phyloP scores from a whole-genome alignment of 2,888 invertebrate genomes.

The Hypselothyrea guttata region DNA sequence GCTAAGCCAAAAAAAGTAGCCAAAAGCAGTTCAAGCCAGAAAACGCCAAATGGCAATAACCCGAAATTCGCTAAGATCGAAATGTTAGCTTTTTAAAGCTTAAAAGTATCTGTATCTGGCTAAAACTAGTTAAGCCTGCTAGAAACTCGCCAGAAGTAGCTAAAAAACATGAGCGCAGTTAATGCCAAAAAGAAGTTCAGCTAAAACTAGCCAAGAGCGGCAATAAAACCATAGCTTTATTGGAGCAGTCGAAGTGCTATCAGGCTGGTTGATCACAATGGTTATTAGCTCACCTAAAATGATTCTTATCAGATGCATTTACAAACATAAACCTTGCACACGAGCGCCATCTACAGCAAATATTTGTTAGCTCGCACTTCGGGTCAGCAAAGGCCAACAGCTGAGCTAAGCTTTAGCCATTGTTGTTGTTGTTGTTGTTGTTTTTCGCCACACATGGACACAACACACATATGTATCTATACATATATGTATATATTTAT shows the following conservation, averaged over 20 bases:
- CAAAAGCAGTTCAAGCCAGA: too few species aligned
- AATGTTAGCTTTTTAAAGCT: too few species aligned
- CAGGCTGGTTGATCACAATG: conserved; percentile 19
- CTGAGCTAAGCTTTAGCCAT: conserved; percentile 14
- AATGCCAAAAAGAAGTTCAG: too few species aligned
- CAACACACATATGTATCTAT: neutral
- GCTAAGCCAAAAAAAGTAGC: too few species aligned
- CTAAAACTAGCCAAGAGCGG: neutral
- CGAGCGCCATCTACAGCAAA: conserved; percentile 55
- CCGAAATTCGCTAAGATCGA: too few species aligned
- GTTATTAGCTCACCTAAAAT: conserved; percentile 40
- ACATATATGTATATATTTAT: neutral
- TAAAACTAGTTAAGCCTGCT: too few species aligned
- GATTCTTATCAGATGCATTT: conserved; percentile 58
- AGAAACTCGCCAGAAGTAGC: too few species aligned
- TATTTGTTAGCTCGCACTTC: conserved; percentile 56
- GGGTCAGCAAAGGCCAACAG: conserved; percentile 39
- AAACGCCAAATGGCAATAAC: too few species aligned
- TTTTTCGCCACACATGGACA: neutral
- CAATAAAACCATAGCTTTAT: neutral
- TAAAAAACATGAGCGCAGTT: too few species aligned
- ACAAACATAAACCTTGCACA: conserved; percentile 48
- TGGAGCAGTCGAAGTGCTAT: neutral
- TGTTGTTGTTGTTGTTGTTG: neutral
- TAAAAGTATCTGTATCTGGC: too few species aligned